Percentiles rank a stretch among this genome's conserved stretches.
phyloP scores from a whole-genome alignment of 2,797 vertebrate species.

The Eidolon dupreanum region DNA sequence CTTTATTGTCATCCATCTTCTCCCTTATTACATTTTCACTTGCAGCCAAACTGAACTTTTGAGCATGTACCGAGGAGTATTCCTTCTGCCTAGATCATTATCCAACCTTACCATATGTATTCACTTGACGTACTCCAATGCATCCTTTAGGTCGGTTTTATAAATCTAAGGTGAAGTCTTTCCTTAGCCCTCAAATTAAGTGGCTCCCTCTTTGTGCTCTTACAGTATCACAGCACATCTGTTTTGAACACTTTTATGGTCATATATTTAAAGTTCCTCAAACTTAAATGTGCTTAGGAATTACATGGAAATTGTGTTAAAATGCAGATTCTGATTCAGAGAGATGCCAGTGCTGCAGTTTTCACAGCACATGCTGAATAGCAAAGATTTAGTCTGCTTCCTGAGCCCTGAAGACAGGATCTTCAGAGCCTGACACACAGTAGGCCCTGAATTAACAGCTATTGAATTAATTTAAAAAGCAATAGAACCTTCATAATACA shows the following conservation, averaged over 20 bases:
- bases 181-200: constrained; percentile 16
- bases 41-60: neutral
- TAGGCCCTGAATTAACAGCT: neutral
- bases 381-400: neutral
- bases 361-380: neutral
- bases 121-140: neutral
- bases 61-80: neutral
- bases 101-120: neutral
- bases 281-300: neutral
- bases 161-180: neutral
- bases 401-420: neutral
- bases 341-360: neutral
- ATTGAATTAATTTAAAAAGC: neutral
- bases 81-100: neutral
- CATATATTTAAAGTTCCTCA: neutral
- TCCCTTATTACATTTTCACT: neutral
- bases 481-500: neutral
- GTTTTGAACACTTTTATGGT: neutral
- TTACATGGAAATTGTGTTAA: neutral
- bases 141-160: neutral
- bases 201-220: neutral
- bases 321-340: neutral
- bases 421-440: neutral
- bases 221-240: neutral
- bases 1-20: neutral